Conservation (phyloP, 37 sponge, comb jelly and placozoan genomes). For the Trichoplax adhaerens region DNA sequence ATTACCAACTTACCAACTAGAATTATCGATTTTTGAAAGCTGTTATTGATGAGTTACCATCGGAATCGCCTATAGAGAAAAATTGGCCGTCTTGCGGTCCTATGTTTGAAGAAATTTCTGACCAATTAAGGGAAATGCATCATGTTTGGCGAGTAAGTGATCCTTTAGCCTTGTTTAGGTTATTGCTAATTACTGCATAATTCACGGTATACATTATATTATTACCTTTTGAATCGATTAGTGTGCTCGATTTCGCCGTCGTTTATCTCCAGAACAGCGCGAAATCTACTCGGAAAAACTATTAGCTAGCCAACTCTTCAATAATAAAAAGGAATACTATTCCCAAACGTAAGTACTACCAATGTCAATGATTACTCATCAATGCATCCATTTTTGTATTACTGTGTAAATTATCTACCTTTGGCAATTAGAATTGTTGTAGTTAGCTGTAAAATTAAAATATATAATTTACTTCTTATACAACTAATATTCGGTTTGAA, state of each 20-base stretch:
- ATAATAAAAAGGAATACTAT: constrained; percentile 53
- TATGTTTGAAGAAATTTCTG: constrained; percentile 18
- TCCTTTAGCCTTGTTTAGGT: background rate
- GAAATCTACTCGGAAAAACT: constrained; percentile 35
- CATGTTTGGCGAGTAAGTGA: constrained; percentile 59
- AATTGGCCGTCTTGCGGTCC: constrained; percentile 49
- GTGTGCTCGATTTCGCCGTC: no score
- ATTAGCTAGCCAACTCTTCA: constrained; percentile 48
- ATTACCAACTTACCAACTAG: constrained; percentile 11
- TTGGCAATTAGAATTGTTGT: no score
- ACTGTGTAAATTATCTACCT: no score
- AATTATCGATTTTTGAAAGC: constrained; percentile 31
- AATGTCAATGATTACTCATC: no score
- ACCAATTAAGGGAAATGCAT: constrained; percentile 34
- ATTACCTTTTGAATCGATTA: no score
- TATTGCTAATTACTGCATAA: background rate
- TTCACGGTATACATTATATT: no score
- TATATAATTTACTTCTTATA: background rate
- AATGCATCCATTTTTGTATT: no score
- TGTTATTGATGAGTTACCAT: constrained; percentile 32
- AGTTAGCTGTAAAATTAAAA: background rate
- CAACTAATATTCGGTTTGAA: background rate
- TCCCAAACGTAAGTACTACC: constrained; percentile 25
- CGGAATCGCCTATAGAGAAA: constrained; percentile 47
- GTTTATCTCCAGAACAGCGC: no score